These are phyloP conservation scores for Amphimedon queenslandica DNA, from an alignment of 37 sponge, comb jelly and placozoan species.

Conservation along the genomic window DNA sequence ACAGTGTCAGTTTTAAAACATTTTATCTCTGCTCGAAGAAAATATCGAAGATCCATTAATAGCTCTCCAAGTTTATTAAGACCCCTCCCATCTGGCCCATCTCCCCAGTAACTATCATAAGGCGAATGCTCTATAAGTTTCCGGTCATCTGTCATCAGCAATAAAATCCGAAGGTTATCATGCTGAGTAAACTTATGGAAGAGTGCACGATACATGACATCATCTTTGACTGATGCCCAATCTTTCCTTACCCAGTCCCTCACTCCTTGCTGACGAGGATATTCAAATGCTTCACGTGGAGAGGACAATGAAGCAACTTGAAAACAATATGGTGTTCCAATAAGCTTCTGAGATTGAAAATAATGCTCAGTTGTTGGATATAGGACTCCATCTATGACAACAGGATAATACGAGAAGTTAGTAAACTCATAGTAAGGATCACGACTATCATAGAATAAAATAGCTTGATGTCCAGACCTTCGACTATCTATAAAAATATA, in stretches of 20 bases:
- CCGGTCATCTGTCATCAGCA: conserved; percentile 34
- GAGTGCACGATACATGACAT: conserved; percentile 45
- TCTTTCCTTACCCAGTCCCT: conserved; percentile 37
- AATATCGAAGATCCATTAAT: conserved; percentile 30
- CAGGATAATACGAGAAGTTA: conserved; percentile 27
- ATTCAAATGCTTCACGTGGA: conserved; percentile 39
- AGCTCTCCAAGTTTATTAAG: conserved; percentile 46
- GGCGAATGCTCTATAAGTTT: conserved; percentile 32
- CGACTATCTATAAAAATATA: background rate
- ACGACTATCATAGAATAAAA: conserved; percentile 39
- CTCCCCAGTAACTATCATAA: conserved; percentile 61
- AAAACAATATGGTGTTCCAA: conserved; percentile 46
- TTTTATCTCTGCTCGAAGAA: too few species aligned
- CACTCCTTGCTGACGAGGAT: conserved; percentile 33
- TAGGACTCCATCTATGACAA: conserved; percentile 13
- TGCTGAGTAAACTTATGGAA: conserved; percentile 50
- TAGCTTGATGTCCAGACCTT: background rate
- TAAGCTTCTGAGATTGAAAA: conserved; percentile 59
- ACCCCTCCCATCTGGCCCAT: conserved; percentile 55
- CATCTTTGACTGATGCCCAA: conserved; percentile 39
- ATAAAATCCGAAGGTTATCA: background rate
- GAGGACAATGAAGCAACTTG: background rate
- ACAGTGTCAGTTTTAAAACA: too few species aligned
- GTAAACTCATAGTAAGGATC: conserved; percentile 63
- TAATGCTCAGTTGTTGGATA: conserved; percentile 59